Percentiles rank a stretch among this genome's conserved stretches.
Evolutionary conservation across 2,888 invertebrate species (phyloP).

Genomic region (Dermolepida albohirtum): DNA sequence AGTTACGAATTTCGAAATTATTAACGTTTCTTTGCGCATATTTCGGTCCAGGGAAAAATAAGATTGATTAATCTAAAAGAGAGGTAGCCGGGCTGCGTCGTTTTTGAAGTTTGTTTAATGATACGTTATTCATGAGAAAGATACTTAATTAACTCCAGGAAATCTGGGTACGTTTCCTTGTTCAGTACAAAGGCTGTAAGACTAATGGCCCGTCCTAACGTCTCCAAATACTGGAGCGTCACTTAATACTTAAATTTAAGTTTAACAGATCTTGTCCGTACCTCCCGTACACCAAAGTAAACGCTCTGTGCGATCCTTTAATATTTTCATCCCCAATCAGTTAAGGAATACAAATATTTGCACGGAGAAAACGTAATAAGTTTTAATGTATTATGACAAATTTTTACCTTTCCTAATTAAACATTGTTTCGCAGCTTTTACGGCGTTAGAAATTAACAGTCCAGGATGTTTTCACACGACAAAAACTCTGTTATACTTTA

Average conservation of each 20-base stretch:
- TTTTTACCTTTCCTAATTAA: no score
- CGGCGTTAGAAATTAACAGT: no score
- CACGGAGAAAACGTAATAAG: neutral
- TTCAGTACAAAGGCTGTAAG: conserved; percentile 42
- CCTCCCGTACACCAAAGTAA: neutral
- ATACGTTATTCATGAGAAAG: conserved; percentile 49
- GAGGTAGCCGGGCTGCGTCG: conserved; percentile 12
- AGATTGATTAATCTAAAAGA: conserved; percentile 32
- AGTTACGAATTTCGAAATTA: no score
- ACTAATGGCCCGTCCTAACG: conserved; percentile 40
- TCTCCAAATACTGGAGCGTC: conserved; percentile 34
- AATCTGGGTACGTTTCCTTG: conserved; percentile 46
- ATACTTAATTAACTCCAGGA: conserved; percentile 51
- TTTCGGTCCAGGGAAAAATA: conserved; percentile 6
- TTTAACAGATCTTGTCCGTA: conserved; percentile 32
- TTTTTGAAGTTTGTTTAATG: conserved; percentile 45
- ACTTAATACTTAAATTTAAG: conserved; percentile 38
- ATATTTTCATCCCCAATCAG: conserved; percentile 14
- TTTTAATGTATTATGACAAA: neutral
- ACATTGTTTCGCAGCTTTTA: no score
- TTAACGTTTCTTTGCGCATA: neutral
- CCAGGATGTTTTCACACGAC: no score
- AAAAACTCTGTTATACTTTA: no score
- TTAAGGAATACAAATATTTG: neutral
- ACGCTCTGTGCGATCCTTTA: neutral